Conservation (phyloP, 2,797 vertebrate species). For the Sebastes cheni region DNA sequence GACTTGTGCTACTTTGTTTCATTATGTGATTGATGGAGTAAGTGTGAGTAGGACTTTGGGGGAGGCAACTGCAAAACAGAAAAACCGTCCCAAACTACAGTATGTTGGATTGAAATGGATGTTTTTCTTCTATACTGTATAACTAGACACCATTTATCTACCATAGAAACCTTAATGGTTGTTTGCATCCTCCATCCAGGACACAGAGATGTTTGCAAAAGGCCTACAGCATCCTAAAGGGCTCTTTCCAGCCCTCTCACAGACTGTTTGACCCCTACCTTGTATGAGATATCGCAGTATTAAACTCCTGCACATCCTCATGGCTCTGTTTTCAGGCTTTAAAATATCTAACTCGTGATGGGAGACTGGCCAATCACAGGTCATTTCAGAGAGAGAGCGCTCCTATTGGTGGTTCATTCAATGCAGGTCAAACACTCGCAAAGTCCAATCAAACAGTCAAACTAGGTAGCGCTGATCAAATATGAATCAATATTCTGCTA, state of each 20-base stretch:
- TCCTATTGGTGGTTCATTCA: too few relatives aligned
- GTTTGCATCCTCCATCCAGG: not conserved
- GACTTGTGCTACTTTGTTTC: conserved; percentile 11
- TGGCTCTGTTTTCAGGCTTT: too few relatives aligned
- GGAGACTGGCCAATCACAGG: too few relatives aligned
- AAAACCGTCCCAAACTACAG: not conserved
- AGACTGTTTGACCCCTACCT: not conserved
- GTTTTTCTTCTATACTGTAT: not conserved
- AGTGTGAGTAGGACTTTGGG: not conserved
- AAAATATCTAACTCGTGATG: too few relatives aligned
- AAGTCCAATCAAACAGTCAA: too few relatives aligned
- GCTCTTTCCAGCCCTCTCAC: not conserved
- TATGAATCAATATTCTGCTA: too few relatives aligned
- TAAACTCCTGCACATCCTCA: not conserved
- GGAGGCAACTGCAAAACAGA: not conserved
- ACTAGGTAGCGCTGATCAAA: too few relatives aligned
- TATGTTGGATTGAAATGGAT: not conserved
- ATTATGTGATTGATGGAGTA: conserved; percentile 9
- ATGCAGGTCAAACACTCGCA: too few relatives aligned
- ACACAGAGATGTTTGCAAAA: not conserved
- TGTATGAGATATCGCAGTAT: not conserved
- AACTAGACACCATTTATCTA: not conserved
- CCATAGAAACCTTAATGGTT: not conserved
- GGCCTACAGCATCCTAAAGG: not conserved
- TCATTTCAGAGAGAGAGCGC: too few relatives aligned